Evolutionary conservation across 30 jellyfish, hydroid and myxozoan genomes (phyloP).

Genomic region (Pseudorhiza aurosa): DNA sequence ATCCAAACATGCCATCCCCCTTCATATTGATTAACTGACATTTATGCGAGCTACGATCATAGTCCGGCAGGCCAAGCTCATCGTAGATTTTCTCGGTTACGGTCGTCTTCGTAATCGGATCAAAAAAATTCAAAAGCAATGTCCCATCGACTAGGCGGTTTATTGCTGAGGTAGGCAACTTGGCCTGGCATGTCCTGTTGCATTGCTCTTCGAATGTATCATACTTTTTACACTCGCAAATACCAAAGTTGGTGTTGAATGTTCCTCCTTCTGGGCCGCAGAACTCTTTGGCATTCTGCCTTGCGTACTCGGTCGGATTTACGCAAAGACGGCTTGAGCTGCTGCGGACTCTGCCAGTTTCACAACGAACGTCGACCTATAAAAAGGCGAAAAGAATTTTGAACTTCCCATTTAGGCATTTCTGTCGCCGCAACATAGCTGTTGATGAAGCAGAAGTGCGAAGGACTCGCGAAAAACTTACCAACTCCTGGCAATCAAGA

Average conservation of each 20-base stretch:
- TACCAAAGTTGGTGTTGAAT: constrained; percentile 61
- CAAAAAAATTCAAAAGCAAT: constrained; percentile 22
- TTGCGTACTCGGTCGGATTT: constrained; percentile 34
- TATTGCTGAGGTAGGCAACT: constrained; percentile 22
- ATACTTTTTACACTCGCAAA: constrained; percentile 80
- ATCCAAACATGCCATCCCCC: constrained; percentile 81
- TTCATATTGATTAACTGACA: constrained; percentile 40
- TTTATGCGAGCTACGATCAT: constrained; percentile 62
- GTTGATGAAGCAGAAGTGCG: background rate
- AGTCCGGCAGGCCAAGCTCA: constrained; percentile 88
- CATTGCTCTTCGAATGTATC: constrained; percentile 65
- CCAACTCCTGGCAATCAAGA: constrained; percentile 89
- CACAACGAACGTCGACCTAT: constrained; percentile 91
- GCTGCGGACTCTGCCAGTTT: constrained; percentile 73
- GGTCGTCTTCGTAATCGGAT: background rate
- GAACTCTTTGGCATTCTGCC: constrained; percentile 35
- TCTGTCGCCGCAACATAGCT: no score
- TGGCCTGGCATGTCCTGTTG: constrained; percentile 66
- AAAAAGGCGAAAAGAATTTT: background rate
- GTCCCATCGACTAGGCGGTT: constrained; percentile 69
- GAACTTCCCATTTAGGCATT: no score
- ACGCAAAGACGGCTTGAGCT: constrained; percentile 82
- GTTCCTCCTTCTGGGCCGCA: constrained; percentile 90
- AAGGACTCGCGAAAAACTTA: no score
- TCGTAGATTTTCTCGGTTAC: constrained; percentile 9